Conservation (phyloP, 1,140 invertebrate species). For the Drosophila pseudoobscura region DNA sequence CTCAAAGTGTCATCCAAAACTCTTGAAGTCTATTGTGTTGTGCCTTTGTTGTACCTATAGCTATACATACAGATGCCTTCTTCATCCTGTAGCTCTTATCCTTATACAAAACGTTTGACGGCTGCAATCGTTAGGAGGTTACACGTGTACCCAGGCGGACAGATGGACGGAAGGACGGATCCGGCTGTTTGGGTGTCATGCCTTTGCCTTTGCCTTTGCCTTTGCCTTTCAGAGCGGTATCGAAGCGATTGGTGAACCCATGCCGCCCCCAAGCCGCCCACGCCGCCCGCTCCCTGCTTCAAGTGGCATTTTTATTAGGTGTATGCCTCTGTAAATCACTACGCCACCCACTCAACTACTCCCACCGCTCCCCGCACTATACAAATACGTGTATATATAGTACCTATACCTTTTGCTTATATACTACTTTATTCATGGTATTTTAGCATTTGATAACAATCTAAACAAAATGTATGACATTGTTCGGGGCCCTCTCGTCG, state of each 20-base stretch:
- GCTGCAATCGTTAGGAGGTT: conserved; percentile 57
- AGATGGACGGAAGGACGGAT: conserved; percentile 25
- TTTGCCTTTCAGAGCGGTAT: conserved; percentile 14
- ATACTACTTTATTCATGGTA: conserved; percentile 70
- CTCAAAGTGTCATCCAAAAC: conserved; percentile 77
- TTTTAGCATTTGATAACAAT: conserved; percentile 78
- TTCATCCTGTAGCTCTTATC: conserved; percentile 42
- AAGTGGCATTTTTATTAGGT: conserved; percentile 49
- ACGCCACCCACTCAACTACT: conserved; percentile 35
- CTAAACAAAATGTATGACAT: conserved; percentile 78
- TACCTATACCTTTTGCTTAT: conserved; percentile 7
- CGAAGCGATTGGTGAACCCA: conserved; percentile 26
- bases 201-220: conserved; percentile 22
- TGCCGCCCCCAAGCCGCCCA: conserved; percentile 26
- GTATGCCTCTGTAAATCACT: conserved; percentile 66
- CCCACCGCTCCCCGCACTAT: background rate
- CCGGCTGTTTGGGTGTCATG: conserved; percentile 11
- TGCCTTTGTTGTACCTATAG: conserved; percentile 53
- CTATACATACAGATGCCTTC: conserved; percentile 1
- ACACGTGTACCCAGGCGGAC: conserved; percentile 60
- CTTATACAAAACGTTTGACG: conserved; percentile 69
- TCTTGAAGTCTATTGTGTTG: conserved; percentile 77
- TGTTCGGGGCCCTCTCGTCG: conserved; percentile 43
- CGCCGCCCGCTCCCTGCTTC: conserved; percentile 42
- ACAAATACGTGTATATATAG: too few species aligned